These are phyloP conservation scores for Eupithecia inturbata DNA, from an alignment of 2,888 invertebrate genomes.

Conservation along the genomic window DNA sequence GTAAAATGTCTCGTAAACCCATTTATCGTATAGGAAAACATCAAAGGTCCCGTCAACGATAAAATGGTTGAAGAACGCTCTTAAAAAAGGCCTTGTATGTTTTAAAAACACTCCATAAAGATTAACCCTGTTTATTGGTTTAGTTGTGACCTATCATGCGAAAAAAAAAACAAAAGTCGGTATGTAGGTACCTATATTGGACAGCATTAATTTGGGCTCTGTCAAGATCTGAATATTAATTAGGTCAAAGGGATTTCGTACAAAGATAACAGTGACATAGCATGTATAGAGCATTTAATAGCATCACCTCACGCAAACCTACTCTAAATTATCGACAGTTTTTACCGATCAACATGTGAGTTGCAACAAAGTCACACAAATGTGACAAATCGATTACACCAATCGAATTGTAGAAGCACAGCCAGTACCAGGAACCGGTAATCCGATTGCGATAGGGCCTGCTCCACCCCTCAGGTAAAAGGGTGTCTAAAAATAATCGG, in stretches of 20 bases:
- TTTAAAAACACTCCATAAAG: too few species aligned
- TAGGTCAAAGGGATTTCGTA: neutral
- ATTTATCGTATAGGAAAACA: too few species aligned
- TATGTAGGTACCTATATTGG: neutral
- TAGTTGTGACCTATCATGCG: neutral
- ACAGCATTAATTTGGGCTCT: neutral
- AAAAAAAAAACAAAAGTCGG: neutral
- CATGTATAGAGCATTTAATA: neutral
- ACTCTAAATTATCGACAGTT: neutral
- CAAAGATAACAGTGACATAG: neutral
- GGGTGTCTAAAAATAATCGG: slow-evolving; percentile 36
- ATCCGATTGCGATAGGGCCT: slow-evolving; percentile 25
- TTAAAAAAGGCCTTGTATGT: too few species aligned
- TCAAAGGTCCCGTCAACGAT: too few species aligned
- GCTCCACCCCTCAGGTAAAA: slow-evolving; percentile 22
- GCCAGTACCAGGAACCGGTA: slow-evolving; percentile 41
- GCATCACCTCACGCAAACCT: neutral
- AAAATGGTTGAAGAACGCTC: too few species aligned
- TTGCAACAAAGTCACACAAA: neutral
- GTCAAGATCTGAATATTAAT: neutral
- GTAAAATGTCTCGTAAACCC: too few species aligned
- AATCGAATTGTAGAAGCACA: slow-evolving; percentile 7
- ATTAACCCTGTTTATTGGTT: too few species aligned
- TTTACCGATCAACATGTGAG: neutral
- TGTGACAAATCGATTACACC: neutral